These are phyloP conservation scores for Maccullochella peelii DNA, from an alignment of 2,113 vertebrate genomes.

Conservation along the genomic window DNA sequence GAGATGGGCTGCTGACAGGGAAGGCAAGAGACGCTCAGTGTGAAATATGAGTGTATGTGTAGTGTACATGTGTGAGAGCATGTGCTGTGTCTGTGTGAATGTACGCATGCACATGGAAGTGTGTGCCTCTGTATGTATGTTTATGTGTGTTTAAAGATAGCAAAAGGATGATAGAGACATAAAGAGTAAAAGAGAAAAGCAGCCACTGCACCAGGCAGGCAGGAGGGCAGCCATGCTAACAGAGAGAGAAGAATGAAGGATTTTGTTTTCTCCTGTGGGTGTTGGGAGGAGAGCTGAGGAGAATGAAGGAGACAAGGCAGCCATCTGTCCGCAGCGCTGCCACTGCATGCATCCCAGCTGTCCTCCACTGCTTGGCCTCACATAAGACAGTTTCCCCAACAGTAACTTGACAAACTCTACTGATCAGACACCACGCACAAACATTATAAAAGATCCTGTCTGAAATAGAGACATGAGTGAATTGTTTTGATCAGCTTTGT, in stretches of 20 bases:
- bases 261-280: conserved; percentile 58
- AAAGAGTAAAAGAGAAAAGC: background rate
- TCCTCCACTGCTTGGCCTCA: conserved; percentile 64
- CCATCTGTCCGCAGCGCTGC: conserved; percentile 71
- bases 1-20: background rate
- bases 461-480: conserved; percentile 10
- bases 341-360: conserved; percentile 63
- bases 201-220: background rate
- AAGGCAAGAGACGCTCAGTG: background rate
- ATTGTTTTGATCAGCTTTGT: conserved; percentile 12
- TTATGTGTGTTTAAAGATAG: conserved; percentile 12
- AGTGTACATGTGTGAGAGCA: background rate
- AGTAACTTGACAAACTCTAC: conserved; percentile 34
- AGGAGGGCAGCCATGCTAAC: conserved; percentile 29
- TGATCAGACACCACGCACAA: conserved; percentile 27
- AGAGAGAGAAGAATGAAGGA: conserved; percentile 40
- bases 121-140: background rate
- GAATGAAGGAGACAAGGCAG: conserved; percentile 64
- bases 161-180: background rate
- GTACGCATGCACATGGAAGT: background rate
- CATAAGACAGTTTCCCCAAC: conserved; percentile 57
- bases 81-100: background rate
- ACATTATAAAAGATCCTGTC: background rate
- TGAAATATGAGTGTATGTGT: background rate
- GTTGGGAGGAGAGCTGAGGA: conserved; percentile 51